Base-by-base conservation (phyloP, 2,888 invertebrate species). In the Eristalis tenax region DNA sequence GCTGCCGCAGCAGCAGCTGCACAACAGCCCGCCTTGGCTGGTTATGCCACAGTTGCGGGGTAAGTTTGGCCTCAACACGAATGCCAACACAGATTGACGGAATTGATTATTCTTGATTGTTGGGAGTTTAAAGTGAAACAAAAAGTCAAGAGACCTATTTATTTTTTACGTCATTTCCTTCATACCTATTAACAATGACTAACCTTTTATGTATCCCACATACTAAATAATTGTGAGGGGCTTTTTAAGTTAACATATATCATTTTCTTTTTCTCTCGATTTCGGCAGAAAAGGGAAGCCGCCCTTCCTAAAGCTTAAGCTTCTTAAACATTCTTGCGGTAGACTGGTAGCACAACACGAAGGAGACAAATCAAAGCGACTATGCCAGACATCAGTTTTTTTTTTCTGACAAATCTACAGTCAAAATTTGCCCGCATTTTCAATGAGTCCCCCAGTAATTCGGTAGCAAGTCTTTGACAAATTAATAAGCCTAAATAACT, bases 11-110 rank as follows among this genome's bases (percentile, higher is more conserved):
- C 95, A 88, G 95, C 95, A 89, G 95, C 93, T 89, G 91, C 93
- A 84, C 93, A 93, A 84, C 93, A 93, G 88, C 92, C 93, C 78
- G 90, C 93, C 89, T 96, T 96, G 89, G 95, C 96, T 90, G 96
- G 96, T 91, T 96, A 95, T 92, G 95, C 95, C 90, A 94, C 95
- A 90, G 95, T 96, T 89, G 95, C 96, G 88, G 96, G 96, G 95
- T 95, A 93, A 94, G 94, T 93, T 90, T 83, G 32, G 56, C 5
- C 35, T 61, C 65, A 85, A 64, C 38, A 43, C 26, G 23, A 23
- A 50, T 23, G 63, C 18, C 50, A 50, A 50, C 26, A 26, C 26
- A 28, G 35, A 43, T 73, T 83, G 13, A 18, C 32, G 8, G 71
- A 63, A 22, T 59, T 75, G 75, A 75, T 76, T 59, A 28, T 75